Base-by-base conservation (phyloP, 2,113 vertebrate species). In the Pica pica region DNA sequence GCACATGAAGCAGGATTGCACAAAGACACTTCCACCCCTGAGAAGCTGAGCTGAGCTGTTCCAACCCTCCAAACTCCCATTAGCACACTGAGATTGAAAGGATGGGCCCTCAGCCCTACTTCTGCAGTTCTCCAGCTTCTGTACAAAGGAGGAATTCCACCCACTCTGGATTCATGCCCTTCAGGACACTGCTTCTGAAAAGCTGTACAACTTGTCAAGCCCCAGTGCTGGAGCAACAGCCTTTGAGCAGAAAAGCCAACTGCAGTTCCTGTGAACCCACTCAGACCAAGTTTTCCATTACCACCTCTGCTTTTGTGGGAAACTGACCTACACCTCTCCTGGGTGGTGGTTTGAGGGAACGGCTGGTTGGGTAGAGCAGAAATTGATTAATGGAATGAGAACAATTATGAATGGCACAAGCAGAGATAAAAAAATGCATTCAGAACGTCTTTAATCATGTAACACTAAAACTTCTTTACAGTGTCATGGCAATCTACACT, bases 371-470 rank as follows among this genome's bases (percentile, higher is more conserved):
- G 27, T 10, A 69, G 39, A 77, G 50, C 10, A 46, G 63, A 89
- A 92, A 91, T 9, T 44, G 74, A 63, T 87, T 73, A 95, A 94
- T 49, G 73, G 55, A 61, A 85, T 4, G 7, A 73, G 78, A 82
- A 95, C 65, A 91, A 83, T 88, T 94, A 86, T 90, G 93, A 96
- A 96, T 94, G 96, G 94, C 91, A 91, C 80, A 61, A 78, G 61
- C 61, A 1, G 30, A 89, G 87, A 84, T 24, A 56, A 90, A 94
- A 86, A 88, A 92, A 41, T 63, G 94, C 83, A 86, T 93, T 97
- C 73, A 93, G 84, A 83, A 93, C 87, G 94, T 97, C 97, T 98
- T 98, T 93, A 97, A 94, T 96, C 94, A 95, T 77, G 95, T 94
- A 87, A 97, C 96, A 96, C 94, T 68, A 91, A 91, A 94, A 96